These are phyloP conservation scores for Centropristis striata DNA, from an alignment of 2,113 vertebrate species.

Conservation along the genomic window DNA sequence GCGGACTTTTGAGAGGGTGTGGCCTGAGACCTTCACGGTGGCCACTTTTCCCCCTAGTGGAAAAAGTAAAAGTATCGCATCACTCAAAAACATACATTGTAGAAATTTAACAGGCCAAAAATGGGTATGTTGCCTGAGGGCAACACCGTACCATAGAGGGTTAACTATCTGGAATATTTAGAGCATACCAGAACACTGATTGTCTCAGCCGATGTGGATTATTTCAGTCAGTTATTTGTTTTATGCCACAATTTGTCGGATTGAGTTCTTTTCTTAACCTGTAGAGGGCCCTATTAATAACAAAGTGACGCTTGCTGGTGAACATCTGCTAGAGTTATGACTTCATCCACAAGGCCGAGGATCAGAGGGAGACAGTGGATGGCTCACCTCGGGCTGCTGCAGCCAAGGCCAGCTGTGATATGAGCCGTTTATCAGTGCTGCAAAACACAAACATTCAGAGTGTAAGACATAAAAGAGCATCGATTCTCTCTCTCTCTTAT, in stretches of 20 bases:
- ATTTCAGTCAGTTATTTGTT: not conserved
- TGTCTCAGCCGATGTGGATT: not conserved
- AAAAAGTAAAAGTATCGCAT: too few relatives aligned
- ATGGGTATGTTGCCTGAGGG: too few relatives aligned
- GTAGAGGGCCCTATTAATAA: conserved; percentile 42
- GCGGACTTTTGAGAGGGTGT: too few relatives aligned
- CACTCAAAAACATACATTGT: too few relatives aligned
- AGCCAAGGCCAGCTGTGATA: conserved; percentile 55
- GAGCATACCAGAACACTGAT: not conserved
- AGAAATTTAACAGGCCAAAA: too few relatives aligned
- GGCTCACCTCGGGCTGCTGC: conserved; percentile 30
- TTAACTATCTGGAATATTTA: conserved; percentile 1
- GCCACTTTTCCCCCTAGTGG: too few relatives aligned
- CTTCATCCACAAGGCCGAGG: conserved; percentile 58
- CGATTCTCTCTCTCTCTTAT: not conserved
- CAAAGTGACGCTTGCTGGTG: conserved; percentile 2
- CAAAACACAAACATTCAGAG: not conserved
- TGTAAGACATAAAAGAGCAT: not conserved
- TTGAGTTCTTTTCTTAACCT: conserved; percentile 30
- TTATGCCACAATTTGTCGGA: not conserved
- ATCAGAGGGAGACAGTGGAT: conserved; percentile 47
- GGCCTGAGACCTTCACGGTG: too few relatives aligned
- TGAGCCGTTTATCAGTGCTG: conserved; percentile 27
- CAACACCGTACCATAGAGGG: too few relatives aligned
- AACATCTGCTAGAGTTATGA: conserved; percentile 69